Conservation (phyloP, 1,140 invertebrate species). For the Drosophila pseudoobscura region DNA sequence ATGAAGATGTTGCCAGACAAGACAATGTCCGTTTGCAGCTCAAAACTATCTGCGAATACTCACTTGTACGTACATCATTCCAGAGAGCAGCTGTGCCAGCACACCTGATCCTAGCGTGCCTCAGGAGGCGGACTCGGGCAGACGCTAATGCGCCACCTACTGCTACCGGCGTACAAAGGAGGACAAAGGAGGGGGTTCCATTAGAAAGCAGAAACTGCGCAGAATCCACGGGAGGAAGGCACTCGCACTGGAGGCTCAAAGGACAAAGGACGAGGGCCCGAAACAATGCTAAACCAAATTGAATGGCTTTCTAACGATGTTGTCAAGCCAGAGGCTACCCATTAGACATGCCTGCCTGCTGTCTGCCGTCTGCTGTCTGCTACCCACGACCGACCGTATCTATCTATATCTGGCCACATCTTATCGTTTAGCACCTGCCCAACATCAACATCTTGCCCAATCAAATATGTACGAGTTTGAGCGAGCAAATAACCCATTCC, state of each 20-base stretch:
- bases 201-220: slow-evolving; percentile 46
- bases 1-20: slow-evolving; percentile 42
- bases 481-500: slow-evolving; percentile 56
- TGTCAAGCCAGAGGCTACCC: slow-evolving; percentile 24
- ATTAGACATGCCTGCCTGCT: neutral
- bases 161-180: slow-evolving; percentile 42
- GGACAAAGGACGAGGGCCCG: slow-evolving; percentile 29
- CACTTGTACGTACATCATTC: no score
- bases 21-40: neutral
- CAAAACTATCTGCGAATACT: no score
- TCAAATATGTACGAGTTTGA: slow-evolving; percentile 17
- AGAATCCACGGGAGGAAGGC: slow-evolving; percentile 41
- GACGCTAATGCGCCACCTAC: slow-evolving; percentile 53
- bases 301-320: slow-evolving; percentile 53
- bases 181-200: slow-evolving; percentile 13
- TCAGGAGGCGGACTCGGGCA: slow-evolving; percentile 37
- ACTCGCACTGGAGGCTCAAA: slow-evolving; percentile 30
- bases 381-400: neutral
- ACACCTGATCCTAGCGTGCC: slow-evolving; percentile 44
- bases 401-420: slow-evolving; percentile 27
- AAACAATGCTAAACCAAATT: slow-evolving; percentile 57
- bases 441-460: slow-evolving; percentile 21
- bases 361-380: no score
- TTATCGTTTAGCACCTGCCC: slow-evolving; percentile 74
- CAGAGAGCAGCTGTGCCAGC: neutral